phyloP scores from a whole-genome alignment of 1,140 invertebrate genomes.

The Papilio polyxenes region DNA sequence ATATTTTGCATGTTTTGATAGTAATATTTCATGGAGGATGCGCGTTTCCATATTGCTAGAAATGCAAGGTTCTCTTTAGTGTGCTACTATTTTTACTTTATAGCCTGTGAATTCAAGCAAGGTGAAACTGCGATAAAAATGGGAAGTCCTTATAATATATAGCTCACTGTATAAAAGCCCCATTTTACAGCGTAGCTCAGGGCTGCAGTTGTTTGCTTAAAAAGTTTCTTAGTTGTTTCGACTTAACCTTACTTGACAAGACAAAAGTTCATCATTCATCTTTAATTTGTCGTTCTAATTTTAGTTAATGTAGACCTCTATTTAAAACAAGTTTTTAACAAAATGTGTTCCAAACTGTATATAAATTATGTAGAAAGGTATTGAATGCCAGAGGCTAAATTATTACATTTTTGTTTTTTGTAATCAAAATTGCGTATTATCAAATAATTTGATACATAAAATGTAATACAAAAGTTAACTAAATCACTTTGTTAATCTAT shows the following conservation, averaged over 20 bases:
- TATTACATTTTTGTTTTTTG: too few relatives aligned
- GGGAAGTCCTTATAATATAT: conserved; percentile 51
- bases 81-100: conserved; percentile 73
- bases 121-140: conserved; percentile 73
- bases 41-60: conserved; percentile 30
- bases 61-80: conserved; percentile 68
- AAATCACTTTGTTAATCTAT: too few relatives aligned
- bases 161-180: conserved; percentile 47
- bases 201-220: conserved; percentile 32
- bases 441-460: too few relatives aligned
- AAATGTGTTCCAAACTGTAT: too few relatives aligned
- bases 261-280: too few relatives aligned
- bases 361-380: too few relatives aligned
- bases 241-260: not conserved
- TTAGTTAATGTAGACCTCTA: too few relatives aligned
- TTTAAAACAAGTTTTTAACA: too few relatives aligned
- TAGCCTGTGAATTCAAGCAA: conserved; percentile 66
- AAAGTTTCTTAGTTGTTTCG: conserved; percentile 10
- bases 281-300: too few relatives aligned
- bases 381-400: too few relatives aligned
- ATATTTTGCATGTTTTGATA: not conserved
- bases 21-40: conserved; percentile 5
- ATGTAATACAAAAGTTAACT: too few relatives aligned
- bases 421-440: too few relatives aligned
- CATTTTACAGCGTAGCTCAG: conserved; percentile 49